Evolutionary conservation across 2,888 invertebrate species (phyloP).

Genomic region (Chrysolina oricalcia): DNA sequence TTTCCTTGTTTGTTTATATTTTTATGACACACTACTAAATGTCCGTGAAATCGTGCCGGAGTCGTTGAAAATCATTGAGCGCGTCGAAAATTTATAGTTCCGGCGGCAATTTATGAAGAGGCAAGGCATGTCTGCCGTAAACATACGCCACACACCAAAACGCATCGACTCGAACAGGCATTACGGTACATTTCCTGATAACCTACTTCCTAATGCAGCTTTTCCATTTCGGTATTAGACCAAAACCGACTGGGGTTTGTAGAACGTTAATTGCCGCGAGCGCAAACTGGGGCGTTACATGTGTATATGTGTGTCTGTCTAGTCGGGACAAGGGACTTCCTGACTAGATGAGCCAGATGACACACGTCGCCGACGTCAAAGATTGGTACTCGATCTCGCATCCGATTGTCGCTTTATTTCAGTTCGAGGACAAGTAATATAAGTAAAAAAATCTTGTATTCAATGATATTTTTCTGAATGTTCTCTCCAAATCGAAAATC

Average conservation of each 20-base stretch:
- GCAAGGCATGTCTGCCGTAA: neutral
- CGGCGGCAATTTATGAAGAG: constrained; percentile 9
- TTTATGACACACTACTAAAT: neutral
- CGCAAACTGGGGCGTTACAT: constrained; percentile 15
- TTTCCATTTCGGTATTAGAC: constrained; percentile 31
- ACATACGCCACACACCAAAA: constrained; percentile 14
- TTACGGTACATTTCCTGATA: constrained; percentile 62
- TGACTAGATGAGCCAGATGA: neutral
- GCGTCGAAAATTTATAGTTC: neutral
- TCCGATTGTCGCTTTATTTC: neutral
- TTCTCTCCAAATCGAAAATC: too few relatives aligned
- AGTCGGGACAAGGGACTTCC: neutral
- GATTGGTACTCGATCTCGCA: neutral
- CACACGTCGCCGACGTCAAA: constrained; percentile 1
- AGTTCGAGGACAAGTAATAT: too few relatives aligned
- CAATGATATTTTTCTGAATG: too few relatives aligned
- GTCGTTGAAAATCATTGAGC: neutral
- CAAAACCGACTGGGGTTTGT: constrained; percentile 24
- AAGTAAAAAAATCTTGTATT: too few relatives aligned
- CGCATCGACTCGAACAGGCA: constrained; percentile 44
- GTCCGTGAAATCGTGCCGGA: neutral
- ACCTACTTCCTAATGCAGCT: constrained; percentile 53
- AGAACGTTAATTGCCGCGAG: constrained; percentile 11
- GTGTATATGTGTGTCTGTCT: neutral
- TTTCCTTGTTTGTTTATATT: too few relatives aligned